These are phyloP conservation scores for Diplodus sargus DNA, from an alignment of 2,797 vertebrate species.

Conservation along the genomic window DNA sequence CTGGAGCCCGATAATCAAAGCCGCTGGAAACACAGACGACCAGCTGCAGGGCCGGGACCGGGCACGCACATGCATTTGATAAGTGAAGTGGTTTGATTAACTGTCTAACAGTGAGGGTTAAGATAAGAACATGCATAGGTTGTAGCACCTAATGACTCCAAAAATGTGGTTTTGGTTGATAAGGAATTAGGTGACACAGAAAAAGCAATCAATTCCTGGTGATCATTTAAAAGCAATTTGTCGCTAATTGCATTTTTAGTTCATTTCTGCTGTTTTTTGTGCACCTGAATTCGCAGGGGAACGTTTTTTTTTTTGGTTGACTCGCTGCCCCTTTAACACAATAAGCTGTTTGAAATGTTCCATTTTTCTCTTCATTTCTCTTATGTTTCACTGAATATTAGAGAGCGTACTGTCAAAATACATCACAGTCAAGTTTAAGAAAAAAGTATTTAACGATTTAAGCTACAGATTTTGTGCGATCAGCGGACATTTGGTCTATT, in stretches of 20 bases:
- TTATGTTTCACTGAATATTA: slow-evolving; percentile 83
- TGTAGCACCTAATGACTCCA: slow-evolving; percentile 25
- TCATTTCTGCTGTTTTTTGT: not conserved
- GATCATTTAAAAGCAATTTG: slow-evolving; percentile 35
- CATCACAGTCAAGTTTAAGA: slow-evolving; percentile 79
- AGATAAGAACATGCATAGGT: slow-evolving; percentile 58
- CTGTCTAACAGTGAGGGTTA: slow-evolving; percentile 46
- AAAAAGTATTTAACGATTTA: slow-evolving; percentile 48
- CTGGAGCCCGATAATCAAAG: slow-evolving; percentile 85
- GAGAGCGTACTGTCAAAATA: slow-evolving; percentile 64
- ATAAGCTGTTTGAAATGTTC: slow-evolving; percentile 70
- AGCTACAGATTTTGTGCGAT: slow-evolving; percentile 6
- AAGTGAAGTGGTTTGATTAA: slow-evolving; percentile 67
- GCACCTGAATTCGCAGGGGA: not conserved
- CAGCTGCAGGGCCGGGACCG: slow-evolving; percentile 41
- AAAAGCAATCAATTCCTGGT: slow-evolving; percentile 41
- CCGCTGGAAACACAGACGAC: slow-evolving; percentile 62
- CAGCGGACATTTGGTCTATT: not conserved
- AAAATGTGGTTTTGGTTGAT: slow-evolving; percentile 55
- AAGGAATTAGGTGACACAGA: slow-evolving; percentile 32
- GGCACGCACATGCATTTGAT: slow-evolving; percentile 34
- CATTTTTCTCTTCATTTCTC: slow-evolving; percentile 84
- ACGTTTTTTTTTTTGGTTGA: not conserved
- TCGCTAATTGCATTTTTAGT: slow-evolving; percentile 11
- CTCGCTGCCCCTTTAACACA: not conserved